These are phyloP conservation scores for Microctenopoma stevenorrisi DNA, from an alignment of 2,797 vertebrate species.

Conservation along the genomic window DNA sequence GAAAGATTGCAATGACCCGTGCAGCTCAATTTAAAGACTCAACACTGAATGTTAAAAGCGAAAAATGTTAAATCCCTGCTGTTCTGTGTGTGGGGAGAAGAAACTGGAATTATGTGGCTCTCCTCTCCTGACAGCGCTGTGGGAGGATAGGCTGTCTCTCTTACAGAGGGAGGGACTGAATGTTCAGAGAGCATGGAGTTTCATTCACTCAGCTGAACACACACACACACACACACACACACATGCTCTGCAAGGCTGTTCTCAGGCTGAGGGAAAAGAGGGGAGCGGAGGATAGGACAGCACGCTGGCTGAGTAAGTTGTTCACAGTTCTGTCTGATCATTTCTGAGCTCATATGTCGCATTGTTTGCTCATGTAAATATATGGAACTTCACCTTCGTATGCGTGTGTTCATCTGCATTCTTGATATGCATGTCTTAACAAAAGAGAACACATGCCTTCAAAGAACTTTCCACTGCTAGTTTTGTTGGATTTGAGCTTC, in stretches of 20 bases:
- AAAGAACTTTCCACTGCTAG: slow-evolving; percentile 11
- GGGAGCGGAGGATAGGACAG: slow-evolving; percentile 57
- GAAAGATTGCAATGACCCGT: background rate
- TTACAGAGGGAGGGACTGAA: slow-evolving; percentile 72
- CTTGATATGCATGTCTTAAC: slow-evolving; percentile 15
- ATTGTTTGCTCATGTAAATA: slow-evolving; percentile 1
- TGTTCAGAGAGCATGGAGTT: slow-evolving; percentile 74
- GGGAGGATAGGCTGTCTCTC: slow-evolving; percentile 74
- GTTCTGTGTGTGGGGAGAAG: slow-evolving; percentile 33
- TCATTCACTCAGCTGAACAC: slow-evolving; percentile 72
- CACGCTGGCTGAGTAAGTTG: slow-evolving; percentile 66
- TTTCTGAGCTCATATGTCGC: slow-evolving; percentile 8
- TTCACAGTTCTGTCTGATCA: background rate
- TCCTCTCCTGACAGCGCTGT: slow-evolving; percentile 50
- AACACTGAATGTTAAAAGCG: background rate
- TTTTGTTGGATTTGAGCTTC: slow-evolving; percentile 30
- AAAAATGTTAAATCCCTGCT: slow-evolving; percentile 20
- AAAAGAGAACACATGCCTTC: background rate
- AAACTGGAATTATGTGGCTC: slow-evolving; percentile 46
- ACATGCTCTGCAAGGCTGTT: slow-evolving; percentile 56
- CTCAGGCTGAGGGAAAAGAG: slow-evolving; percentile 65
- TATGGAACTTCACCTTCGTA: background rate
- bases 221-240: slow-evolving; percentile 56
- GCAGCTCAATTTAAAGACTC: slow-evolving; percentile 1
- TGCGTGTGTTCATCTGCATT: slow-evolving; percentile 2